These are phyloP conservation scores for Ptilorrhoa leucosticta DNA, from an alignment of 2,113 vertebrate genomes.

Conservation along the genomic window DNA sequence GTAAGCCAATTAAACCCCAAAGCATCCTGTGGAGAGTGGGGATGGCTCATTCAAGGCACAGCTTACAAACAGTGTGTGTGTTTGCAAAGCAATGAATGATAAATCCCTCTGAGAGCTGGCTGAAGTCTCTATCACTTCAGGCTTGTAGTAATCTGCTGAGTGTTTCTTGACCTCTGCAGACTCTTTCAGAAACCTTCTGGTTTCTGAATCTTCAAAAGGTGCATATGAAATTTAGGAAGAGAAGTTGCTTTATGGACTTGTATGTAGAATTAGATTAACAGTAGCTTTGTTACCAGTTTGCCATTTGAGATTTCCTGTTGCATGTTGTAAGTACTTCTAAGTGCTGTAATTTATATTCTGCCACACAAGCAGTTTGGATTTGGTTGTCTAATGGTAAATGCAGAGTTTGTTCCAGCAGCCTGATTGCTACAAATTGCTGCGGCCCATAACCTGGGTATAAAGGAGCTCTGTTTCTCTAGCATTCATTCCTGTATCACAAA, in stretches of 20 bases:
- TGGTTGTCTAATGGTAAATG: constrained; percentile 46
- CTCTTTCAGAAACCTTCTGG: background rate
- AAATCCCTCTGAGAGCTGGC: background rate
- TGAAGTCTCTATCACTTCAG: background rate
- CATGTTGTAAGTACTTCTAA: background rate
- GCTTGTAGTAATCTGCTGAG: background rate
- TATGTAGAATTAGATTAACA: background rate
- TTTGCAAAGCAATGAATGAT: background rate
- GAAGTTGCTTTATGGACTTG: background rate
- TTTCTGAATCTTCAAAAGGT: background rate
- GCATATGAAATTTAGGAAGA: background rate
- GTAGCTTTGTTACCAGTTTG: background rate
- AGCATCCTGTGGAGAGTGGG: background rate
- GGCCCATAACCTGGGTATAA: background rate
- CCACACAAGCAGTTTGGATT: constrained; percentile 55
- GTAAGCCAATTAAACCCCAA: background rate
- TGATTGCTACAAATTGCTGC: background rate
- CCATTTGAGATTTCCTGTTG: background rate
- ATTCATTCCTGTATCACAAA: background rate
- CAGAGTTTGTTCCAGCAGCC: constrained; percentile 59
- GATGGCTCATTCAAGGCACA: background rate
- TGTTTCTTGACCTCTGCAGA: background rate
- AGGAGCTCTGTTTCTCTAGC: background rate
- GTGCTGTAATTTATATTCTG: constrained; percentile 10
- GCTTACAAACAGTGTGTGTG: background rate